phyloP scores from a whole-genome alignment of 2,888 invertebrate genomes.

The Lasioglossum zephyrum region DNA sequence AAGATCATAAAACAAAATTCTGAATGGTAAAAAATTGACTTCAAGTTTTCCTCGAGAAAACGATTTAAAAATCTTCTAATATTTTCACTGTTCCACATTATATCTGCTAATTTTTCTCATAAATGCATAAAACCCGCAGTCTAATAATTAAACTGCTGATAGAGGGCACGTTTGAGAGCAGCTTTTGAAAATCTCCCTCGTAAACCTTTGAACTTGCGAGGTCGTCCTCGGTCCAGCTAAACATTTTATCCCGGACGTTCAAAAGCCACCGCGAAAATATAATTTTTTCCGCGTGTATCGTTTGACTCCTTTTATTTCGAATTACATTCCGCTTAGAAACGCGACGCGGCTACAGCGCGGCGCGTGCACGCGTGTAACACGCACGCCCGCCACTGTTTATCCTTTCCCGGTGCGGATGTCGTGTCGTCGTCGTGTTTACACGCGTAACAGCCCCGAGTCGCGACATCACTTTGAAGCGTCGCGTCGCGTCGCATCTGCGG shows the following conservation, averaged over 20 bases:
- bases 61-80: too few relatives aligned
- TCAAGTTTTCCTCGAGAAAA: too few relatives aligned
- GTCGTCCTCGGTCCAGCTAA: neutral
- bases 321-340: slow-evolving; percentile 38
- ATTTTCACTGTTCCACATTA: too few relatives aligned
- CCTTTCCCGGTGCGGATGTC: slow-evolving; percentile 30
- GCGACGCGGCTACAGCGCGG: neutral
- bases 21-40: too few relatives aligned
- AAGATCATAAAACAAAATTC: too few relatives aligned
- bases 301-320: slow-evolving; percentile 38
- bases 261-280: neutral
- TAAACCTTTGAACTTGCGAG: neutral
- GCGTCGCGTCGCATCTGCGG: slow-evolving; percentile 66
- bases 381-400: slow-evolving; percentile 37
- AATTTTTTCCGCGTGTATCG: neutral
- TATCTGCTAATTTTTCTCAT: too few relatives aligned
- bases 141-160: too few relatives aligned
- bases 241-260: neutral
- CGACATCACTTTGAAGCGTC: slow-evolving; percentile 65
- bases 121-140: too few relatives aligned
- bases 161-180: too few relatives aligned
- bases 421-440: slow-evolving; percentile 54
- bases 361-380: slow-evolving; percentile 5
- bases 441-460: slow-evolving; percentile 58
- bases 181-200: neutral